Conservation (phyloP, 2,113 vertebrate species). For the Sigmodon hispidus region DNA sequence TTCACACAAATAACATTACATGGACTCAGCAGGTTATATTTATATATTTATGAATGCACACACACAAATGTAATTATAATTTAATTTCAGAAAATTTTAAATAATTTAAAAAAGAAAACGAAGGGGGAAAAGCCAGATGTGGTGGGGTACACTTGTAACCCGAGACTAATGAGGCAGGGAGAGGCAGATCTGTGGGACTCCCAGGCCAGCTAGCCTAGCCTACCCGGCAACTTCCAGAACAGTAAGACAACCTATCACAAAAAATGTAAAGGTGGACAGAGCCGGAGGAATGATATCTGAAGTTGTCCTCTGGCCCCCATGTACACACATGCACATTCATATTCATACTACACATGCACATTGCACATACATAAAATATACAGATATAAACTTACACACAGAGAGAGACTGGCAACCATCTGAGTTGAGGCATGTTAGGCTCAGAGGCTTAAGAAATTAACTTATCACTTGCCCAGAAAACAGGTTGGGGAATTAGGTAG, state of each 20-base stretch:
- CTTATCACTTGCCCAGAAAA: not conserved
- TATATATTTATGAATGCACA: not conserved
- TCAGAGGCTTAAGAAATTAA: not conserved
- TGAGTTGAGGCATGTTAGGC: not conserved
- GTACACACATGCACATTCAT: not conserved
- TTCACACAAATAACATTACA: not conserved
- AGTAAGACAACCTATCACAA: not conserved
- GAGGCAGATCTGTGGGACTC: not conserved
- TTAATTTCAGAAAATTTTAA: not conserved
- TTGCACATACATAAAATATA: too few species aligned
- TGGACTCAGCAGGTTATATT: not conserved
- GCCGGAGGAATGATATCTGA: not conserved
- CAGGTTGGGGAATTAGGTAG: not conserved
- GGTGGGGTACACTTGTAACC: not conserved
- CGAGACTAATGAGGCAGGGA: not conserved
- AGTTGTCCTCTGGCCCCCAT: not conserved
- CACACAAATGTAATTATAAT: not conserved
- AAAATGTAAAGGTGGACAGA: not conserved
- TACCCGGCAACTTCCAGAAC: not conserved
- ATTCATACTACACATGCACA: not conserved
- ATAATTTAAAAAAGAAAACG: not conserved
- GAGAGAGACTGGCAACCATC: not conserved
- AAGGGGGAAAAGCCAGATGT: not conserved
- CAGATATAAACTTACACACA: not conserved
- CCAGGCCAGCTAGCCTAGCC: not conserved